Percentiles rank a stretch among this genome's conserved stretches.
Conservation (phyloP, 2,888 invertebrate species). For the Rhyacophila evoluta region DNA sequence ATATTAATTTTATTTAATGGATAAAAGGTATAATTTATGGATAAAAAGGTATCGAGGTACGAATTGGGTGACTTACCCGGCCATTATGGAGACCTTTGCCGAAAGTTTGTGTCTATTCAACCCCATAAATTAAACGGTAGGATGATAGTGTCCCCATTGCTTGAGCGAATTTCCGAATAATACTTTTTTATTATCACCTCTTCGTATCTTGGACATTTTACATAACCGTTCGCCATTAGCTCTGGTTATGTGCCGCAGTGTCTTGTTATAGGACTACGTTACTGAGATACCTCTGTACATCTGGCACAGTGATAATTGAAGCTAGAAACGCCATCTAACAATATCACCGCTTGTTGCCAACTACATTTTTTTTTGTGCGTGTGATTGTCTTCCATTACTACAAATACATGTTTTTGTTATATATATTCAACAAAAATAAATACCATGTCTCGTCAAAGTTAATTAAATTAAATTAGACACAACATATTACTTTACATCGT, state of each 20-base stretch:
- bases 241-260: neutral
- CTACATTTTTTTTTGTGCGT: no score
- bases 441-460: no score
- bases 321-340: no score
- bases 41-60: conserved; percentile 23
- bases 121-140: conserved; percentile 41
- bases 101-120: conserved; percentile 38
- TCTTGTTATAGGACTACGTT: no score
- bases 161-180: neutral
- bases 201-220: conserved; percentile 7
- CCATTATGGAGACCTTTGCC: conserved; percentile 34
- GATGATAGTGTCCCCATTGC: conserved; percentile 38
- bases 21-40: conserved; percentile 28
- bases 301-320: no score
- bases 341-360: no score
- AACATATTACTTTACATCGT: no score
- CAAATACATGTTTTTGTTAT: no score
- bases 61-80: conserved; percentile 6
- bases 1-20: conserved; percentile 30
- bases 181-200: conserved; percentile 7
- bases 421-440: no score
- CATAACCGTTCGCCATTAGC: neutral
- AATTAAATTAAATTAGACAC: no score
- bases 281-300: no score
- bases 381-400: no score